Evolutionary conservation across 2,888 invertebrate genomes (phyloP).

Genomic region (Ditylenchus weischeri): DNA sequence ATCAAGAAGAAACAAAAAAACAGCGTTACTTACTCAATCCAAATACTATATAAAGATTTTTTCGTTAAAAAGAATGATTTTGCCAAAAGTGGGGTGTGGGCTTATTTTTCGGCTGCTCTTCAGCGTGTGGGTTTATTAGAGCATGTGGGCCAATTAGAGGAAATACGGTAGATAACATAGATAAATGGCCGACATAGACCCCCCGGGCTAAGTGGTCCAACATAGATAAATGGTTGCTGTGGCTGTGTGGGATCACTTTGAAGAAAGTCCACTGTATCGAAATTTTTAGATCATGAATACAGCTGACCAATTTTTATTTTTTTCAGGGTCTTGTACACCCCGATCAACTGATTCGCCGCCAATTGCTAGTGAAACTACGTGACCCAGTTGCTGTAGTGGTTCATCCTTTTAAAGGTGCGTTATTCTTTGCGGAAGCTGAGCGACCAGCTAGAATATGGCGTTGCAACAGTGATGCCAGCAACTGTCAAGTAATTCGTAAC

Average conservation of each 20-base stretch:
- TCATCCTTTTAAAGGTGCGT: slow-evolving; percentile 78
- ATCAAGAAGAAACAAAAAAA: too few species aligned
- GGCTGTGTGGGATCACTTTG: slow-evolving; percentile 1
- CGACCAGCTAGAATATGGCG: slow-evolving; percentile 87
- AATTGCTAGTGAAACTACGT: slow-evolving; percentile 69
- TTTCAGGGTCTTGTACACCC: slow-evolving; percentile 43
- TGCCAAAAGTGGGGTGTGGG: too few species aligned
- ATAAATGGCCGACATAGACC: too few species aligned
- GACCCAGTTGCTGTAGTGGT: slow-evolving; percentile 92
- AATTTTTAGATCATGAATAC: not conserved
- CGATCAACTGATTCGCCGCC: slow-evolving; percentile 54
- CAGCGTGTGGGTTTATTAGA: too few species aligned
- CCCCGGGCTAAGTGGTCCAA: too few species aligned
- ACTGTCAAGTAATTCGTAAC: slow-evolving; percentile 63
- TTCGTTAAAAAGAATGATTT: too few species aligned
- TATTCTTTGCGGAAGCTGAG: slow-evolving; percentile 92
- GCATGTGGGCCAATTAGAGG: too few species aligned
- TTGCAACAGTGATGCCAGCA: slow-evolving; percentile 83
- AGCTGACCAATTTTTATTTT: not conserved
- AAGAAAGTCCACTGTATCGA: not conserved
- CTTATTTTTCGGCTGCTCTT: too few species aligned
- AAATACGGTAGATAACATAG: too few species aligned
- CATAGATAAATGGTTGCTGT: too few species aligned
- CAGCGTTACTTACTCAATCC: too few species aligned
- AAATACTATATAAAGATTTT: too few species aligned